Evolutionary conservation across 2,888 invertebrate genomes (phyloP), one percentile per base, ranked within the genome.

Genomic region (Lamellibrachia columna): DNA sequence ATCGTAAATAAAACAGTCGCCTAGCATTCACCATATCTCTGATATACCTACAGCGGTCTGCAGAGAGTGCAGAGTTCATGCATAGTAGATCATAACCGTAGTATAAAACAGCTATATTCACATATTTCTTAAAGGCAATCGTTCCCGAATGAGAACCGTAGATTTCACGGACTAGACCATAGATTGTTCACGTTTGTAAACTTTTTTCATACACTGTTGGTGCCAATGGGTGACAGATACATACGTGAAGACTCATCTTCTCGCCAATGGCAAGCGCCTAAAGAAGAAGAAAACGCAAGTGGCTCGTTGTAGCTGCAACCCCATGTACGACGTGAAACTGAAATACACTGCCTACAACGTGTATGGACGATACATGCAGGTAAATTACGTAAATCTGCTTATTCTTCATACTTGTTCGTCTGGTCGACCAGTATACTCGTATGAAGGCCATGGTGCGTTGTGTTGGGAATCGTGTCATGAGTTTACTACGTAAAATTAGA

Each of bases 271-370:
- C 94, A 98, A 98, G 94, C 98, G 98, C 97, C 97, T 98, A 93
- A 98, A 98, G 96, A 99, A 98, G 97, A 98, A 98, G 95, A 99
- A 99, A 97, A 99, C 99, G 1, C 97, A 98, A 91, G 98, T 98
- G 55, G 97, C 98, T 52, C 97, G 98, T 92, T 98, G 98, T 95
- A 98, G 98, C 92, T 97, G 98, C 93, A 98, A 98, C 96, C 99
- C 99, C 7, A 97, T 98, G 95, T 99, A 98, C 97, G 98, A 98
- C 93, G 98, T 98, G 96, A 98, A 98, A 75, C 97, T 99, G 94
- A 98, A 98, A 96, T 99, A 99, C 97, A 96, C 97, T 7, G 97
- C 97, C 3, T 96, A 97, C 93, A 97, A 97, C 94, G 97, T 97
- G 52, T 96, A 96, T 93, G 97, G 97, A 0, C 0, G 98, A 93